Evolutionary conservation across 1,140 invertebrate genomes (phyloP).

Genomic region (Zaprionus ornatus): DNA sequence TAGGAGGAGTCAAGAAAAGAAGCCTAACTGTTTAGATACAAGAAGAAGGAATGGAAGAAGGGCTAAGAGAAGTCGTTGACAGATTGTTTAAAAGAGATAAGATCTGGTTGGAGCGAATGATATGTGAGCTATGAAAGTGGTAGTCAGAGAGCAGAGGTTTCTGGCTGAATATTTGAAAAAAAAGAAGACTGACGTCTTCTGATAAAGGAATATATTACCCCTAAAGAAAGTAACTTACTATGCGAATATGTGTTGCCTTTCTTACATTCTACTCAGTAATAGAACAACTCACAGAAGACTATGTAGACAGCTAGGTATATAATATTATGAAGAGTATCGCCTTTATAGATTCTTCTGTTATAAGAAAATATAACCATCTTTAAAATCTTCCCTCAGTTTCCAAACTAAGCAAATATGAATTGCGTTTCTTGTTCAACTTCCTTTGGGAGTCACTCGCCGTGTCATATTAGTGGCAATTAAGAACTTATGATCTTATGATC

Average conservation of each 20-base stretch:
- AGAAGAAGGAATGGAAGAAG: neutral
- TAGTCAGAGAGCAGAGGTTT: neutral
- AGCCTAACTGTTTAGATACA: neutral
- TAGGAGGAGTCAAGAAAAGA: conserved; percentile 3
- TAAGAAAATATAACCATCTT: neutral
- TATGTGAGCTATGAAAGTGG: conserved; percentile 10
- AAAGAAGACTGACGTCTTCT: neutral
- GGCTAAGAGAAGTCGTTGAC: conserved; percentile 26
- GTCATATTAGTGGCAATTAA: conserved; percentile 60
- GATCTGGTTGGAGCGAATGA: neutral
- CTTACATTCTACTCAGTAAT: too few relatives aligned
- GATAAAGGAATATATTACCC: too few relatives aligned
- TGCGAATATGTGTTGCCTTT: too few relatives aligned
- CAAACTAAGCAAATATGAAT: neutral
- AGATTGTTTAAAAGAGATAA: conserved; percentile 24
- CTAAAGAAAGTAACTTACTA: too few relatives aligned
- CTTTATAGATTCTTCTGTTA: neutral
- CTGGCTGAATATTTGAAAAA: neutral
- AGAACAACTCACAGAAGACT: too few relatives aligned
- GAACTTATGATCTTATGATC: conserved; percentile 55
- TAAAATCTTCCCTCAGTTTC: neutral
- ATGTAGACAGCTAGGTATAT: too few relatives aligned
- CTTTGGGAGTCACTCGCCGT: neutral
- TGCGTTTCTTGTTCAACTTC: conserved; percentile 2
- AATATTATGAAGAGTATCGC: too few relatives aligned